Conservation (phyloP, 2,113 vertebrate species). For the Ranitomeya variabilis region DNA sequence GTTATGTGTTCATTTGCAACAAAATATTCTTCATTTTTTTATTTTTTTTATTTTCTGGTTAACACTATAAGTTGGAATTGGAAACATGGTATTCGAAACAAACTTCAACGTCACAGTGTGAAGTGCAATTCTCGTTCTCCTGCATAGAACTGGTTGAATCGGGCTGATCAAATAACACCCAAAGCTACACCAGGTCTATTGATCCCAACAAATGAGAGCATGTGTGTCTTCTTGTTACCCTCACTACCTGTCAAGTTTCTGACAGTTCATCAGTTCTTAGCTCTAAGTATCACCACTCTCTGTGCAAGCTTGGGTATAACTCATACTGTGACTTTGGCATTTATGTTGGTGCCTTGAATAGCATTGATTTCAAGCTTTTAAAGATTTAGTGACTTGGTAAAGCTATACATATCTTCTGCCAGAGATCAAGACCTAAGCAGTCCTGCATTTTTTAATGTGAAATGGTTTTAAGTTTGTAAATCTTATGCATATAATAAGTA, state of each 20-base stretch:
- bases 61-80: not conserved
- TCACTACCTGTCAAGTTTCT: slow-evolving; percentile 19
- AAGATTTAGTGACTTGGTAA: slow-evolving; percentile 1
- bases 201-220: slow-evolving; percentile 10
- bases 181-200: slow-evolving; percentile 31
- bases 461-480: slow-evolving; percentile 7
- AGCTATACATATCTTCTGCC: not conserved
- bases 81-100: not conserved
- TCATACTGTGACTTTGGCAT: slow-evolving; percentile 13
- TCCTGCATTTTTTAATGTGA: not conserved
- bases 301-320: slow-evolving; percentile 19
- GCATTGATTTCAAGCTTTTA: slow-evolving; percentile 10
- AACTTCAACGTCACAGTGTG: not conserved
- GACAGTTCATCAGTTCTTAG: slow-evolving; percentile 25
- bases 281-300: slow-evolving; percentile 8
- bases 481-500: not conserved
- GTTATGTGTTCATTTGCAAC: too few relatives aligned
- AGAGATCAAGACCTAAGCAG: not conserved
- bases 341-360: not conserved
- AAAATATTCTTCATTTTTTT: too few relatives aligned
- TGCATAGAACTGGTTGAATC: not conserved
- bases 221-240: slow-evolving; percentile 25
- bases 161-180: slow-evolving; percentile 28
- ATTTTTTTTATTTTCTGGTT: not conserved
- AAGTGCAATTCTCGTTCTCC: not conserved